Evolutionary conservation across 2,113 vertebrate species (phyloP).

Genomic region (Garra rufa): DNA sequence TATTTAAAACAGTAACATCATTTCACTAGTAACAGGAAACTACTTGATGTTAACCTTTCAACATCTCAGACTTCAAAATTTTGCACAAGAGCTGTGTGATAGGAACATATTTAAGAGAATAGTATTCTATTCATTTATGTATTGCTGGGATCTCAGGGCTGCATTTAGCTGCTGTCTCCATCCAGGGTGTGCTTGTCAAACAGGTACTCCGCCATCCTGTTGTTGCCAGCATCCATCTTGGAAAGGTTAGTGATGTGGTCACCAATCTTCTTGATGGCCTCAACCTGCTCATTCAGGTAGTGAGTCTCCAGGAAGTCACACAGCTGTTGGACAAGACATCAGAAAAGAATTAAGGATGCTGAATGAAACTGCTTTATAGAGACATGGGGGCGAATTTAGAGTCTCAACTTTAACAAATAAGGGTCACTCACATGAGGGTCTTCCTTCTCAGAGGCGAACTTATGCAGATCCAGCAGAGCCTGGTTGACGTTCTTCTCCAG

Average conservation of each 20-base stretch:
- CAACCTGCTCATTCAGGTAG: slow-evolving; percentile 93
- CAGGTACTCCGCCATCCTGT: slow-evolving; percentile 93
- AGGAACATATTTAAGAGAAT: neutral
- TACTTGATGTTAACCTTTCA: neutral
- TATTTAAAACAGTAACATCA: neutral
- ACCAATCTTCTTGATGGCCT: slow-evolving; percentile 92
- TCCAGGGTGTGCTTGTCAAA: slow-evolving; percentile 93
- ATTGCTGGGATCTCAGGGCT: neutral
- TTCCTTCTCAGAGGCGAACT: slow-evolving; percentile 66
- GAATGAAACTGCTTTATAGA: neutral
- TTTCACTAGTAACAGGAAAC: neutral
- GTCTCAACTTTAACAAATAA: too few relatives aligned
- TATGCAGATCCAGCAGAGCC: slow-evolving; percentile 83
- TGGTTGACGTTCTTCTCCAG: slow-evolving; percentile 85
- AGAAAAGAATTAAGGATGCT: neutral
- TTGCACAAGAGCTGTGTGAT: neutral
- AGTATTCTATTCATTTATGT: neutral
- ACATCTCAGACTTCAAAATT: neutral
- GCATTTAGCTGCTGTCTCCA: slow-evolving; percentile 70
- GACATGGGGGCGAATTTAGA: neutral
- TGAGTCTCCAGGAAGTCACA: slow-evolving; percentile 93
- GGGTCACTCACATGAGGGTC: slow-evolving; percentile 83
- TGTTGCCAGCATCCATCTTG: slow-evolving; percentile 73
- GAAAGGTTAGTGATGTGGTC: slow-evolving; percentile 79
- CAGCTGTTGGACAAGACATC: slow-evolving; percentile 59